Evolutionary conservation across 2,888 invertebrate genomes (phyloP).

Genomic region (Metacarcinus magister): DNA sequence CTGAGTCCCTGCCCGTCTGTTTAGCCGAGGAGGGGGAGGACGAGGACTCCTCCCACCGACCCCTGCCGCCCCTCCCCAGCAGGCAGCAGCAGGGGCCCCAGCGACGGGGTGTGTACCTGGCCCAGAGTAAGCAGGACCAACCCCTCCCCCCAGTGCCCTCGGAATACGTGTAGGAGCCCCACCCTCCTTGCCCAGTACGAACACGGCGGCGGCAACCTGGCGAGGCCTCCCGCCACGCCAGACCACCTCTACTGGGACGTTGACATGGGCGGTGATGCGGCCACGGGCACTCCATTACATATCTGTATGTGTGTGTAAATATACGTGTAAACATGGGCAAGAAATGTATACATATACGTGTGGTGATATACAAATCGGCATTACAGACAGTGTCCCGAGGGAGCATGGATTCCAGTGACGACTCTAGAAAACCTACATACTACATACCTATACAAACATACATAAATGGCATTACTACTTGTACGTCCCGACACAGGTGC

Average conservation of each 20-base stretch:
- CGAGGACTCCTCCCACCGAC: conserved; percentile 66
- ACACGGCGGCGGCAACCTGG: not conserved
- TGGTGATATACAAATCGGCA: not conserved
- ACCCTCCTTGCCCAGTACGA: not conserved
- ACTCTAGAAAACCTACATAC: not conserved
- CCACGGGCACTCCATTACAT: not conserved
- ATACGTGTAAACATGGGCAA: not conserved
- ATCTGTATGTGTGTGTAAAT: conserved; percentile 42
- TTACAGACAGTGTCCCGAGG: conserved; percentile 31
- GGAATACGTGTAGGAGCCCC: conserved; percentile 79
- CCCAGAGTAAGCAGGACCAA: conserved; percentile 70
- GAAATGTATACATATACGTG: not conserved
- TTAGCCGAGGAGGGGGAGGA: conserved; percentile 35
- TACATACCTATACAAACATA: conserved; percentile 8
- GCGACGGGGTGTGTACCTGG: conserved; percentile 73
- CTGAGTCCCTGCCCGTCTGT: not conserved
- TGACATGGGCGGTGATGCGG: not conserved
- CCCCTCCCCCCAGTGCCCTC: conserved; percentile 81
- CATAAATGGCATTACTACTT: conserved; percentile 36
- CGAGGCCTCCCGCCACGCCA: not conserved
- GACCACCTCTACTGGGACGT: not conserved
- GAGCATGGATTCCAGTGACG: conserved; percentile 3
- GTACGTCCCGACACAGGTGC: conserved; percentile 23
- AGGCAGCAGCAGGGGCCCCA: conserved; percentile 79
- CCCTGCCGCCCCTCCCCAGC: conserved; percentile 80